Evolutionary conservation across 2,797 vertebrate species (phyloP), one percentile per base, ranked within the genome.

Genomic region (Diglossa cyanea): DNA sequence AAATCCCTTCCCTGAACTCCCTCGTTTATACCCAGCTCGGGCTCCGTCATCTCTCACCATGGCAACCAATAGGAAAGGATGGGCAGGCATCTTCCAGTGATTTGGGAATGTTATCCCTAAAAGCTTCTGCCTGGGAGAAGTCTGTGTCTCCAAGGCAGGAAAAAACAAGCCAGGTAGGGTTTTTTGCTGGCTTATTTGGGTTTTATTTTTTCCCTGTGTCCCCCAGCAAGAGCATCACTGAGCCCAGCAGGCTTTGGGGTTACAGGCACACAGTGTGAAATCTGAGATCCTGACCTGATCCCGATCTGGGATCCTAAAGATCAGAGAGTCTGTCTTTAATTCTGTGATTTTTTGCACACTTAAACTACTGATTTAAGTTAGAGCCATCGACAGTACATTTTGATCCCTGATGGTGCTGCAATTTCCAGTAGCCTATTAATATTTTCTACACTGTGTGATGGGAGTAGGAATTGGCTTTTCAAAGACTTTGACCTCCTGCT

Each of bases 41-140:
- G 93, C 96, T 94, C 96, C 97, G 93, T 97, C 98, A 98, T 97
- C 97, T 87, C 93, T 98, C 97, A 93, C 98, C 98, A 98, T 98
- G 95, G 97, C 97, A 98, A 98, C 98, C 97, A 94, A 63, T 88
- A 91, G 79, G 93, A 93, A 96, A 93, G 90, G 94, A 94, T 96
- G 95, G 72, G 94, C 94, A 96, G 7, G 90, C 73, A 63, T 93
- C 82, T 96, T 82, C 3, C 1, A 92, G 88, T 78, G 87, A 95
- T 91, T 90, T 93, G 61, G 96, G 87, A 75, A 53, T 61, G 62
- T 71, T 95, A 50, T 57, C 76, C 93, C 67, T 84, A 85, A 93
- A 95, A 92, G 63, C 95, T 86, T 67, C 47, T 95, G 75, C 78
- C 62, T 75, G 17, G 16, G 58, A 86, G 70, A 68, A 68, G 35